Evolutionary conservation across 2,888 invertebrate genomes (phyloP), one percentile per base, ranked within the genome.

Genomic region (Allophyes oxyacanthae): DNA sequence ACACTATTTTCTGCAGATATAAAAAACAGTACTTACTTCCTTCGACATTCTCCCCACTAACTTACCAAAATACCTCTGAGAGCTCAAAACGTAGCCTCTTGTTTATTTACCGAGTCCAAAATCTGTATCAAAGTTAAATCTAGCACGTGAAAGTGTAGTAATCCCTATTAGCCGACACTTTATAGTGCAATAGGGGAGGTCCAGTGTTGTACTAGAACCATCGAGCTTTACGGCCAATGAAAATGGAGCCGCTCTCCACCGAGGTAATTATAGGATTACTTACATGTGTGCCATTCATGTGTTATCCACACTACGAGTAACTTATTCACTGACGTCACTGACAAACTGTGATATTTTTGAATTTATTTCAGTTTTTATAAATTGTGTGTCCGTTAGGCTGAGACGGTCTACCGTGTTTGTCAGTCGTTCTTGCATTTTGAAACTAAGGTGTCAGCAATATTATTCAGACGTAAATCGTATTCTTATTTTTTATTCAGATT

Each of bases 151-250:
- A 83, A 84, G 85, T 86, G 86, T 86, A 86, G 87, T 90, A 90
- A 91, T 90, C 90, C 89, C 89, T 89, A 91, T 91, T 91, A 91
- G 86, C 87, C 84, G 74, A 83, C 87, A 86, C 85, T 91, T 90
- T 89, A 89, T 89, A 88, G 86, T 87, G 87, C 87, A 84, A 87
- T 88, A 83, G 85, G 55, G 65, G 80, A 84, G 83, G 88, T 83
- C 86, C 83, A 77, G 77, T 78, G 85, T 81, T 82, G 86, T 84
- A 89, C 87, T 86, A 83, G 83, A 83, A 85, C 89, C 85, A 88
- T 91, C 84, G 81, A 83, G 85, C 84, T 92, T 91, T 91, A 92
- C 87, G 91, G 86, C 83, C 92, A 87, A 91, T 90, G 89, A 91
- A 90, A 89, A 83, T 84, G 83, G 83, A 87, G 86, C 87, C 86